phyloP scores from a whole-genome alignment of 2,797 vertebrate species.

The Danio kyathit region DNA sequence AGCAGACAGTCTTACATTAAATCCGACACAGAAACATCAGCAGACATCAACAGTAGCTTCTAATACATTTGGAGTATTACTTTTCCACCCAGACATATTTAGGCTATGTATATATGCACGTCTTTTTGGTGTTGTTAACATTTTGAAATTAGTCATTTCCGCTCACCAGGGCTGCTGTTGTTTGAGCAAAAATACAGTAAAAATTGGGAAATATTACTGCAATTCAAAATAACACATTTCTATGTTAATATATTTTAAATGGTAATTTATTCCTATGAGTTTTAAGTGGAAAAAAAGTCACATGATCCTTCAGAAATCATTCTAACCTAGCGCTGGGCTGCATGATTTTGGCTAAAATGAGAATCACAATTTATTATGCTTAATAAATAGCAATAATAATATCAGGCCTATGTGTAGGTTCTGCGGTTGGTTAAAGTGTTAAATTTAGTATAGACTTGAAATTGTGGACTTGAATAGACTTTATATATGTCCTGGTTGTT shows the following conservation, averaged over 20 bases:
- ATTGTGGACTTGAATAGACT: too few relatives aligned
- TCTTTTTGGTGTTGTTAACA: not conserved
- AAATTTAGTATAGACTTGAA: too few relatives aligned
- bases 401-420: too few relatives aligned
- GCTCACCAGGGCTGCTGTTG: too few relatives aligned
- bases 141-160: not conserved
- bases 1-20: not conserved
- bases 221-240: not conserved
- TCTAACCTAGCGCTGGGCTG: too few relatives aligned
- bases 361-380: too few relatives aligned
- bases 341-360: too few relatives aligned
- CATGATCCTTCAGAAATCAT: not conserved
- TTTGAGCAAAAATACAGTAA: not conserved
- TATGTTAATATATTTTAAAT: not conserved
- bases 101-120: not conserved
- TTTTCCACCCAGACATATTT: not conserved
- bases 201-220: not conserved
- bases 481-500: too few relatives aligned
- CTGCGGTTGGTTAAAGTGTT: too few relatives aligned
- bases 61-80: not conserved
- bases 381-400: too few relatives aligned
- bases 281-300: conserved; percentile 1
- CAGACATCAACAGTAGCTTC: not conserved
- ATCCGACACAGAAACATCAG: not conserved
- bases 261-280: not conserved